Evolutionary conservation across 2,113 vertebrate genomes (phyloP), one percentile per base, ranked within the genome.

Genomic region (Pheucticus melanocephalus): DNA sequence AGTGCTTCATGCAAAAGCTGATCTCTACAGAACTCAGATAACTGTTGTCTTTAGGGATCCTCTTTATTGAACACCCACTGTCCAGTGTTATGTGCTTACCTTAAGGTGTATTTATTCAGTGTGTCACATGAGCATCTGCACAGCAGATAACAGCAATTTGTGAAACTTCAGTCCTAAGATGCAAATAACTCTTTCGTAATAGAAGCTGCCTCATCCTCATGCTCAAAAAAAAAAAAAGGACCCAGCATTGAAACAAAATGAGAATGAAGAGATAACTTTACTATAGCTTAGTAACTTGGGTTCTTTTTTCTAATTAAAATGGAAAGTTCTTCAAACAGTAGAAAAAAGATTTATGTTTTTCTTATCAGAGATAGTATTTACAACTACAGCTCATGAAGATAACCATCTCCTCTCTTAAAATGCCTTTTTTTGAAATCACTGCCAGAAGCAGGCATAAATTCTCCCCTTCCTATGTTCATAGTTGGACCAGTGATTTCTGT

Each of bases 101-200:
- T 92, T 88, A 76, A 93, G 40, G 48, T 65, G 14, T 90, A 53
- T 96, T 94, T 88, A 86, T 94, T 94, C 92, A 71, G 35, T 19
- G 45, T 59, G 60, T 88, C 90, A 91, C 72, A 57, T 76, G 85
- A 92, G 64, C 40, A 64, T 51, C 51, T 94, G 68, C 82, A 77
- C 56, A 48, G 76, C 54, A 95, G 86, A 93, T 83, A 92, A 85
- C 53, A 86, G 80, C 88, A 64, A 75, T 88, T 80, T 83, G 88
- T 47, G 72, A 44, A 92, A 70, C 51, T 73, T 86, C n/a, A 63
- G 23, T 81, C 71, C 79, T 59, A 66, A 90, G 53, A 50, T 88
- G 72, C 76, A 93, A 77, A 78, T 64, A 72, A 91, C 40, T 64
- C 33, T 77, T 47, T 91, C 45, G 18, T 81, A 86, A 90, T 45